Conservation (phyloP, 2,797 vertebrate genomes). For the Argya squamiceps region DNA sequence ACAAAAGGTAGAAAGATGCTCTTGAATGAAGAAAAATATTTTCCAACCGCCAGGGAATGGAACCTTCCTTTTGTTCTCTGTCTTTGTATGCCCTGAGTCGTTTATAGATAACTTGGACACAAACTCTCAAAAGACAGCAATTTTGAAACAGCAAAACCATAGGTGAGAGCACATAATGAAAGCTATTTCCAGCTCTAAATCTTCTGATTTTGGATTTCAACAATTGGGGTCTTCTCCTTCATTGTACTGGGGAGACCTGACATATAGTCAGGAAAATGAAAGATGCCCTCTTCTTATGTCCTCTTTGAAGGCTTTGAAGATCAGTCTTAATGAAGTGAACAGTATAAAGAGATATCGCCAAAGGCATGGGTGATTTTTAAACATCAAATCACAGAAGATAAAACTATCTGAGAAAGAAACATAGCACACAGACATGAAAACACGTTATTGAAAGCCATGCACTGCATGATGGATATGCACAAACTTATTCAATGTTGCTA, state of each 20-base stretch:
- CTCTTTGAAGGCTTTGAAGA: background rate
- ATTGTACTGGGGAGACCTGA: background rate
- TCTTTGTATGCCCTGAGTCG: background rate
- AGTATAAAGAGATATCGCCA: background rate
- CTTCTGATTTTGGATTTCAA: background rate
- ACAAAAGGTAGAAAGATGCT: background rate
- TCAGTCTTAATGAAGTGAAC: background rate
- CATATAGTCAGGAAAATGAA: background rate
- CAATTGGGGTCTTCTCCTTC: background rate
- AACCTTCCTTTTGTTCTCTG: background rate
- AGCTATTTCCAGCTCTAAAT: background rate
- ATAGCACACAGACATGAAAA: background rate
- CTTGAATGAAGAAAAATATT: background rate
- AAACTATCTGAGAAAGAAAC: background rate
- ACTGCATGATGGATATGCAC: background rate
- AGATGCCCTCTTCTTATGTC: background rate
- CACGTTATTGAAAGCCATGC: background rate
- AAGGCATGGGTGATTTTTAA: background rate
- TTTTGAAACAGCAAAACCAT: background rate
- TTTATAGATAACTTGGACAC: background rate
- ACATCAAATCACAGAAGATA: background rate
- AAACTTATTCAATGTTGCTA: background rate
- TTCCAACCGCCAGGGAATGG: background rate
- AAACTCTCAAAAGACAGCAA: background rate
- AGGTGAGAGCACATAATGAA: background rate